Evolutionary conservation across 2,888 invertebrate species (phyloP), one percentile per base, ranked within the genome.

Genomic region (Protonemura montana): DNA sequence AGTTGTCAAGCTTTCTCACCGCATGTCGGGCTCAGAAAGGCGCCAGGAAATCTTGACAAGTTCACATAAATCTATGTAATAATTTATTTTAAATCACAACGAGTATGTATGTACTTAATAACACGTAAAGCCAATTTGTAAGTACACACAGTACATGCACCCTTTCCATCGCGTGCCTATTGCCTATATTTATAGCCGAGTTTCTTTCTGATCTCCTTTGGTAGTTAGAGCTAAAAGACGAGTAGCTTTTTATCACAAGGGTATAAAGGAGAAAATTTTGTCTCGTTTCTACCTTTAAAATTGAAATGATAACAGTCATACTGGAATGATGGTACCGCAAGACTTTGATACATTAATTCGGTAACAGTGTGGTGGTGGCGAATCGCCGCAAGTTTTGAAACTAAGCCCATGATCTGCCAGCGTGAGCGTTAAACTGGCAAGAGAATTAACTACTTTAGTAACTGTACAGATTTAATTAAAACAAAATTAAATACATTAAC

Each of bases 21-120:
- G 42, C 29, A 42, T 42, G 35, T 86, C 81, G 86, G 86, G 86
- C 86, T 86, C 86, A 86, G 86, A 59, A 29, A 86, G 82, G 42
- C 42, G 86, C 21, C 41, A 82, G 59, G 30, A 82, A 82, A 86
- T 86, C 86, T 29, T 59, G 82, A 76, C 82, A 81, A 77, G 78
- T 28, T 28, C 35, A n/a, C 26, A 30, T 76, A 84, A 29, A 76
- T 26, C 21, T 25, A 85, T 30, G 35, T 35, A 59, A 59, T 59
- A 3, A 59, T 59, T 59, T 59, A 13, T 59, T 59, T 7, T 21
- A 10, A 16, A 59, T 21, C 59, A 59, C 59, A 21, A 59, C 59
- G 21, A 59, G 16, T 35, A 35, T 35, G 10, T 35, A 6, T 35
- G 35, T 35, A 35, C 10, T 3, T 35, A 59, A 13, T 59, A 59